Percentiles rank a stretch among this genome's conserved stretches.
These are phyloP conservation scores for Aquatica leii DNA, from an alignment of 2,888 invertebrate species.

Conservation along the genomic window DNA sequence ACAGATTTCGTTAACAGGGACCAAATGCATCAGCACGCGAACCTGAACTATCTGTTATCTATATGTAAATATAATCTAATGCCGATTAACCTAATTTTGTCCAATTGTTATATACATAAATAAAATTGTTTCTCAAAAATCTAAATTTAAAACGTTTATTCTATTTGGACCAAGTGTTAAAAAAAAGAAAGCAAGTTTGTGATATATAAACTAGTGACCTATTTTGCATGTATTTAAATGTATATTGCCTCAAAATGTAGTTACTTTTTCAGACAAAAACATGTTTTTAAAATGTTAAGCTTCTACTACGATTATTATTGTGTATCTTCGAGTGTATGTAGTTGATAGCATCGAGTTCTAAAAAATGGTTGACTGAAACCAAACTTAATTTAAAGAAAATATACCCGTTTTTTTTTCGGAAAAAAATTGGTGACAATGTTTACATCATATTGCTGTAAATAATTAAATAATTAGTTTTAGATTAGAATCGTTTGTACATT, in stretches of 20 bases:
- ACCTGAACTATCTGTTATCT: conserved; percentile 5
- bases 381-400: too few species aligned
- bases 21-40: too few species aligned
- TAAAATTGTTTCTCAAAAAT: not conserved
- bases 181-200: conserved; percentile 37
- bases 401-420: too few species aligned
- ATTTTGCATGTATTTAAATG: conserved; percentile 23
- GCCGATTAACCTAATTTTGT: conserved; percentile 7
- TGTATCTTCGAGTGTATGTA: too few species aligned
- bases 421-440: conserved; percentile 30
- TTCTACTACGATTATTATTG: too few species aligned
- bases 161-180: conserved; percentile 37
- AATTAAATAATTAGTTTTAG: conserved; percentile 1
- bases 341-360: too few species aligned
- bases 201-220: conserved; percentile 35
- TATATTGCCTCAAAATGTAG: conserved; percentile 19
- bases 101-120: conserved; percentile 11
- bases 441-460: conserved; percentile 26
- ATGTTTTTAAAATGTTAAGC: too few species aligned
- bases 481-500: conserved; percentile 18
- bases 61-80: not conserved
- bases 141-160: conserved; percentile 4
- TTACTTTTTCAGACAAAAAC: conserved; percentile 4
- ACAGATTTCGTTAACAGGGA: conserved; percentile 6
- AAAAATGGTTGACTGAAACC: too few species aligned